Conservation (phyloP, 2,113 vertebrate genomes). For the Crotalus viridis region DNA sequence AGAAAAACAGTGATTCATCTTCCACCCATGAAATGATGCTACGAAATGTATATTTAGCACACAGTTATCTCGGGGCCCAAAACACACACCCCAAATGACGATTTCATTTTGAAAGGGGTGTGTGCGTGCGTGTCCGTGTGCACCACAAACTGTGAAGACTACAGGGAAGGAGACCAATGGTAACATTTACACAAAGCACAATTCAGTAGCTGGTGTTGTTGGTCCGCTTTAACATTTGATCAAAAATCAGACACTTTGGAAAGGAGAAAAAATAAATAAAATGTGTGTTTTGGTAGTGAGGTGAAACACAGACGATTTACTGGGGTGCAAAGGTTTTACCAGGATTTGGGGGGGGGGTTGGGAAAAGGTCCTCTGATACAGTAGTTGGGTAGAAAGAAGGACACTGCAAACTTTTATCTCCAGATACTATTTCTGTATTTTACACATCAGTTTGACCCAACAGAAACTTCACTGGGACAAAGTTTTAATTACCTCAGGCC, state of each 20-base stretch:
- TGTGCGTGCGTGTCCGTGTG: background rate
- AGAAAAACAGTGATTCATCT: slow-evolving; percentile 14
- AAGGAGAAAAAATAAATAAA: background rate
- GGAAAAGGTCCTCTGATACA: slow-evolving; percentile 41
- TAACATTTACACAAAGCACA: slow-evolving; percentile 55
- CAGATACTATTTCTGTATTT: background rate
- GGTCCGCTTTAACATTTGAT: slow-evolving; percentile 63
- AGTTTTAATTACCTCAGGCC: background rate
- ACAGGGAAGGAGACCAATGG: background rate
- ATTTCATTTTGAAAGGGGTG: slow-evolving; percentile 22
- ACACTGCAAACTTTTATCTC: background rate
- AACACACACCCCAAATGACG: background rate
- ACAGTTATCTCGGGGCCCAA: slow-evolving; percentile 27
- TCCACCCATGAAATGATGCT: slow-evolving; percentile 37
- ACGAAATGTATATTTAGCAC: slow-evolving; percentile 37
- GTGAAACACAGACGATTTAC: slow-evolving; percentile 39
- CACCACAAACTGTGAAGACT: slow-evolving; percentile 39
- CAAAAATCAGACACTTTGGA: background rate
- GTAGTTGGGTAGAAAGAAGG: background rate
- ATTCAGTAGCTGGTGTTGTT: slow-evolving; percentile 59
- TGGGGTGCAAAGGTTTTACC: slow-evolving; percentile 64
- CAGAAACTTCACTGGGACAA: background rate
- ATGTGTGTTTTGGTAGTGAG: background rate
- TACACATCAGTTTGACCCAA: background rate
- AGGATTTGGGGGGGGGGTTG: background rate